These are phyloP conservation scores for Sebastolobus alascanus DNA, from an alignment of 2,797 vertebrate genomes.

Conservation along the genomic window DNA sequence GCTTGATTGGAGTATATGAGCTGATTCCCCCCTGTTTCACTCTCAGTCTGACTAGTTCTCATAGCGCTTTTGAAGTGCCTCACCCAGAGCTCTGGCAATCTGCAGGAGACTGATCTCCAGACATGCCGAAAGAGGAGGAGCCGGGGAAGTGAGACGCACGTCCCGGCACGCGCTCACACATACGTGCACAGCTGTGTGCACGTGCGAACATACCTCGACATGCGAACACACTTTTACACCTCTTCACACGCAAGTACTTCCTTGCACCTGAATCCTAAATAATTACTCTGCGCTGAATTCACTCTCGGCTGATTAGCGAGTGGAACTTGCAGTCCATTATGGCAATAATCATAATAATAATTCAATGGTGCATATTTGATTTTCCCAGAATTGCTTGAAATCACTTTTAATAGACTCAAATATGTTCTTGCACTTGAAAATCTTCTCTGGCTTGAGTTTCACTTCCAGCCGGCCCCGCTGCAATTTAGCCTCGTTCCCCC, in stretches of 20 bases:
- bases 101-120: conserved; percentile 67
- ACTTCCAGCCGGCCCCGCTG: conserved; percentile 26
- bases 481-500: conserved; percentile 39
- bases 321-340: neutral
- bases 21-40: conserved; percentile 64
- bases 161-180: neutral
- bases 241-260: neutral
- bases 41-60: conserved; percentile 66
- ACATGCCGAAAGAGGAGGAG: conserved; percentile 48
- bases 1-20: conserved; percentile 72
- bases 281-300: neutral
- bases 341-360: conserved; percentile 5
- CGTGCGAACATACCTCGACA: neutral
- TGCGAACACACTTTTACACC: neutral
- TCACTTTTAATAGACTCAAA: conserved; percentile 52
- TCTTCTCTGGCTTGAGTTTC: conserved; percentile 38
- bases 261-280: neutral
- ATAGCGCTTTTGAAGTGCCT: conserved; percentile 72
- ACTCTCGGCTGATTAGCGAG: neutral
- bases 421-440: conserved; percentile 24
- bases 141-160: neutral
- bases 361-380: neutral
- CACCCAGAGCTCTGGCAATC: conserved; percentile 64
- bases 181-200: neutral
- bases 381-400: conserved; percentile 41